Evolutionary conservation across 2,888 invertebrate species (phyloP).

Genomic region (Plagiodera versicolora): DNA sequence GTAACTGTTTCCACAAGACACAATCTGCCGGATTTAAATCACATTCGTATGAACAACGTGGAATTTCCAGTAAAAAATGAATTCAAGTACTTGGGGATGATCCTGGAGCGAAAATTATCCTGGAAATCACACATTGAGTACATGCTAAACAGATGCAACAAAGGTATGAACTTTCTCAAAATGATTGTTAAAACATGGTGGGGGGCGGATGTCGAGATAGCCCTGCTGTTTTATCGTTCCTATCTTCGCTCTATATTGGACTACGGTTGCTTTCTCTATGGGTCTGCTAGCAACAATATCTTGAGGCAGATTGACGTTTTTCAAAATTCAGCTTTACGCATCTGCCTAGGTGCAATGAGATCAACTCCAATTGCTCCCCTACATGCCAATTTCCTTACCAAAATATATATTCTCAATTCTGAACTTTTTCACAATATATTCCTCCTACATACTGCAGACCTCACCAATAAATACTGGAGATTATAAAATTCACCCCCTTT

Average conservation of each 20-base stretch:
- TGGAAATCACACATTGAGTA: too few species aligned
- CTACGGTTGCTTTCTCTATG: slow-evolving; percentile 9
- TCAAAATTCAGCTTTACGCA: background rate
- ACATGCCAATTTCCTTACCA: background rate
- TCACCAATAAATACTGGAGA: slow-evolving; percentile 9
- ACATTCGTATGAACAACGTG: background rate
- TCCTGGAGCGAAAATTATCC: too few species aligned
- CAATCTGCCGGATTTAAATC: background rate
- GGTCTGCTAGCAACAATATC: background rate
- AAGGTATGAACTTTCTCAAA: too few species aligned
- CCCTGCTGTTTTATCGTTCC: slow-evolving; percentile 3
- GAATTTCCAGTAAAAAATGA: background rate
- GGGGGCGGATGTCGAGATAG: slow-evolving; percentile 5
- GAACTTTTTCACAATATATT: slow-evolving; percentile 6
- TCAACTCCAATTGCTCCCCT: too few species aligned
- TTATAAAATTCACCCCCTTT: background rate
- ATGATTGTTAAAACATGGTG: too few species aligned
- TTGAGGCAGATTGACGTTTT: background rate
- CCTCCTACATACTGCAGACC: background rate
- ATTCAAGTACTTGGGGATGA: background rate
- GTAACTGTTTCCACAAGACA: background rate
- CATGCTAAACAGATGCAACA: too few species aligned
- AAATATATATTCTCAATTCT: background rate
- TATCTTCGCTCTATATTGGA: slow-evolving; percentile 1
- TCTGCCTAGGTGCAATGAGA: background rate